Evolutionary conservation across 2,797 vertebrate species (phyloP), one percentile per base, ranked within the genome.

Genomic region (Sitta carolinensis): DNA sequence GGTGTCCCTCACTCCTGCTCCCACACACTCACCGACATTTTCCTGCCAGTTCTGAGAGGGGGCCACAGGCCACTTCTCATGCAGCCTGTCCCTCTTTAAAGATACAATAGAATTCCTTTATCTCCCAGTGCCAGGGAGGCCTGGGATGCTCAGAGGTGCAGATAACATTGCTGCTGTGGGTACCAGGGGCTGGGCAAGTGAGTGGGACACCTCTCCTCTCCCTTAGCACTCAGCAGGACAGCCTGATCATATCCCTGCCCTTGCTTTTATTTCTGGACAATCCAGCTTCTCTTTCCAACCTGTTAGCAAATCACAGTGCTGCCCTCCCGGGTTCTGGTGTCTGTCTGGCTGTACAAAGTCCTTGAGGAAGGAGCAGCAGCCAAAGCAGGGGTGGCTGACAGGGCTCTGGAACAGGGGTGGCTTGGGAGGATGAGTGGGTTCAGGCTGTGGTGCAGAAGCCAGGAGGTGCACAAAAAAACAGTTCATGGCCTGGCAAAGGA

Each of bases 121-220:
- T 94, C 94, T 89, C 19, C 59, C 0, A 0, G 11, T 3, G 21
- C 75, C 91, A 76, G 93, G n/a, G 27, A 3, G 73, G 91, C 43
- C 75, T 84, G 78, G 63, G 75, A 62, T 84, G 59, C 64, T 87
- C 55, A 18, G 84, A 82, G 54, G 20, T 34, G 59, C 58, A 73
- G 93, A 92, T 91, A 87, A 84, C 45, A 3, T 25, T 72, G 74
- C 40, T 1, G 21, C 36, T 81, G 43, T 42, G 47, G 0, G 0
- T 5, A 19, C 52, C 1, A 10, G 36, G 58, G 45, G 25, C 67
- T 0, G 0, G 48, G 32, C 45, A 45, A 47, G n/a, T 0, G 1
- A 69, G 34, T 0, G 0, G 18, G 26, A 32, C 66, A 13, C 36
- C 18, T 84, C 36, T 84, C 10, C 42, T 55, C 45, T 75, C 26